Conservation (phyloP, 2,113 vertebrate genomes). For the Phyllostomus hastatus region DNA sequence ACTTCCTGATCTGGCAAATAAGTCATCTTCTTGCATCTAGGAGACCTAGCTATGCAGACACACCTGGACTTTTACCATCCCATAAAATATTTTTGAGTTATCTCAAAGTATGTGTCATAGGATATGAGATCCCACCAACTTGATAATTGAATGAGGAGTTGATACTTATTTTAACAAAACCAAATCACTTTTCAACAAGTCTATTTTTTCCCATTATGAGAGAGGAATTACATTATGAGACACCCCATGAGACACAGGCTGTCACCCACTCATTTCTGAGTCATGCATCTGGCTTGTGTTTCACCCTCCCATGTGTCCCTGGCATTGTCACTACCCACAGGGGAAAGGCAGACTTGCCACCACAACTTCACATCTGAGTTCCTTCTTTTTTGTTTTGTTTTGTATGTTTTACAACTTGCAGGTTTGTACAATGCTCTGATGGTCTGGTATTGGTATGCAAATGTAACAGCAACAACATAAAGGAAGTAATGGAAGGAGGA, state of each 20-base stretch:
- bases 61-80: slow-evolving; percentile 22
- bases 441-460: background rate
- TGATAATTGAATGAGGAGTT: slow-evolving; percentile 40
- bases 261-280: background rate
- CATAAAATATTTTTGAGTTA: slow-evolving; percentile 42
- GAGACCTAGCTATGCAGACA: background rate
- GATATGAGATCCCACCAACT: slow-evolving; percentile 33
- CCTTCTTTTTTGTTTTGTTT: background rate
- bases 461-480: background rate
- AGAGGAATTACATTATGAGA: background rate
- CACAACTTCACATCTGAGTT: background rate
- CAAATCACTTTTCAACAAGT: slow-evolving; percentile 19
- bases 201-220: background rate
- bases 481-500: background rate
- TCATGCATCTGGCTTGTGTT: background rate
- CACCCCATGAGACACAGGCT: background rate
- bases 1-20: slow-evolving; percentile 18
- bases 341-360: background rate
- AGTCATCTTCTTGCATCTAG: slow-evolving; percentile 8
- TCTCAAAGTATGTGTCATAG: slow-evolving; percentile 19
- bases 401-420: background rate
- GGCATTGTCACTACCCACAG: background rate
- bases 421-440: background rate
- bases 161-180: slow-evolving; percentile 58
- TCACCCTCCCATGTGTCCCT: background rate